phyloP scores from a whole-genome alignment of 2,113 vertebrate species.

The Procapra przewalskii region DNA sequence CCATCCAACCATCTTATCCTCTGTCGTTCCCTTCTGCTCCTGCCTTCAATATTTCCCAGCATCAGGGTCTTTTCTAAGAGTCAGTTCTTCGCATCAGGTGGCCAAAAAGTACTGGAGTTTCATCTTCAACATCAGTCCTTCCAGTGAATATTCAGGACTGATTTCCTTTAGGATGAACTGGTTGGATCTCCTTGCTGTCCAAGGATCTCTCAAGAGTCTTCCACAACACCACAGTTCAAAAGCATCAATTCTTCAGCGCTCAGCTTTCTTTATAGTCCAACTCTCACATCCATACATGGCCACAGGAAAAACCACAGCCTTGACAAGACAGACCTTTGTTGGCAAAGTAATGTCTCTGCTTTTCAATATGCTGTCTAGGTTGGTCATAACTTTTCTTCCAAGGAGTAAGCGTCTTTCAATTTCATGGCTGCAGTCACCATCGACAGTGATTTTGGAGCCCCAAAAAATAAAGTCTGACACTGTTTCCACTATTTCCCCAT shows the following conservation, averaged over 20 bases:
- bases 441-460: not conserved
- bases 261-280: not conserved
- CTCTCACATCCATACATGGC: not conserved
- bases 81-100: not conserved
- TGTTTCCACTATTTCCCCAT: not conserved
- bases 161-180: not conserved
- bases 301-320: not conserved
- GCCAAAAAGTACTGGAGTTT: not conserved
- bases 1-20: not conserved
- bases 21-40: not conserved
- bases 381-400: not conserved
- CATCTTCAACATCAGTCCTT: not conserved
- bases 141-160: not conserved
- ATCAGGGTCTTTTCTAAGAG: not conserved
- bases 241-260: not conserved
- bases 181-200: not conserved
- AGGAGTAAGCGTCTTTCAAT: not conserved
- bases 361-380: not conserved
- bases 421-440: not conserved
- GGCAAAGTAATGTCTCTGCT: not conserved
- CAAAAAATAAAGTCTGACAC: fast-evolving
- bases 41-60: not conserved
- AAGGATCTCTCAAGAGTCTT: not conserved
- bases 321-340: not conserved
- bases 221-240: not conserved